phyloP scores from a whole-genome alignment of 2,113 vertebrate species.

The Oncorhynchus nerka region DNA sequence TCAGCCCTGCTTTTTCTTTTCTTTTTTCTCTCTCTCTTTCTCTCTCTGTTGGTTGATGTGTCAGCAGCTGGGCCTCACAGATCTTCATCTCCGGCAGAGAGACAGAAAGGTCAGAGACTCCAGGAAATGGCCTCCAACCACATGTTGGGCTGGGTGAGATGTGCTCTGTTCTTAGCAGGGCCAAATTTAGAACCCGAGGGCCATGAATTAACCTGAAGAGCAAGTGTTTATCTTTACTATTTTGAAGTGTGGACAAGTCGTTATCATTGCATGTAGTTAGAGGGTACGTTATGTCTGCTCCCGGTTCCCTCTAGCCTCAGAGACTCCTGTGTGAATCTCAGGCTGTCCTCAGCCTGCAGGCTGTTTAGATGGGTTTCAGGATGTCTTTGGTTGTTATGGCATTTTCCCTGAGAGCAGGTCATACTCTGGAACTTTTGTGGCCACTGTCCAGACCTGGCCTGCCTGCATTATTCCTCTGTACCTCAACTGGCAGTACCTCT shows the following conservation, averaged over 20 bases:
- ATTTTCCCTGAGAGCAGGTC: neutral
- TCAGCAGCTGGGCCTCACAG: slow-evolving; percentile 26
- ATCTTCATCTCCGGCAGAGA: slow-evolving; percentile 22
- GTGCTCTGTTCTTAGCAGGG: slow-evolving; percentile 26
- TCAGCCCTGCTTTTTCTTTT: neutral
- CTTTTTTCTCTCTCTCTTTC: neutral
- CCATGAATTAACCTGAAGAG: slow-evolving; percentile 52
- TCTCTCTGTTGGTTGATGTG: slow-evolving; percentile 20
- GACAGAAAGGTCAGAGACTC: slow-evolving; percentile 57
- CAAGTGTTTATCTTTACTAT: slow-evolving; percentile 55
- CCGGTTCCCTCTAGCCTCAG: neutral
- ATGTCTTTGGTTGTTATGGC: slow-evolving; percentile 33
- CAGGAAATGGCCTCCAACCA: slow-evolving; percentile 59
- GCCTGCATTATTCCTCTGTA: slow-evolving; percentile 35
- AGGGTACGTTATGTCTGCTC: neutral
- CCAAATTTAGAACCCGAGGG: slow-evolving; percentile 55
- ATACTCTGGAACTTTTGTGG: neutral
- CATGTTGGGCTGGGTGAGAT: slow-evolving; percentile 32
- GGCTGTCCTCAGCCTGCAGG: slow-evolving; percentile 26
- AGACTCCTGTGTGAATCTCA: slow-evolving; percentile 19
- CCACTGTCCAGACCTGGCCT: slow-evolving; percentile 23
- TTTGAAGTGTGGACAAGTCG: slow-evolving; percentile 1
- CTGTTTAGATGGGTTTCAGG: slow-evolving; percentile 38
- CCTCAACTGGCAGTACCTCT: slow-evolving; percentile 41
- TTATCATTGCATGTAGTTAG: slow-evolving; percentile 21